Percentiles rank a stretch among this genome's conserved stretches.
These are phyloP conservation scores for Brachystomella parvula DNA, from an alignment of 1,140 invertebrate species.

Conservation along the genomic window DNA sequence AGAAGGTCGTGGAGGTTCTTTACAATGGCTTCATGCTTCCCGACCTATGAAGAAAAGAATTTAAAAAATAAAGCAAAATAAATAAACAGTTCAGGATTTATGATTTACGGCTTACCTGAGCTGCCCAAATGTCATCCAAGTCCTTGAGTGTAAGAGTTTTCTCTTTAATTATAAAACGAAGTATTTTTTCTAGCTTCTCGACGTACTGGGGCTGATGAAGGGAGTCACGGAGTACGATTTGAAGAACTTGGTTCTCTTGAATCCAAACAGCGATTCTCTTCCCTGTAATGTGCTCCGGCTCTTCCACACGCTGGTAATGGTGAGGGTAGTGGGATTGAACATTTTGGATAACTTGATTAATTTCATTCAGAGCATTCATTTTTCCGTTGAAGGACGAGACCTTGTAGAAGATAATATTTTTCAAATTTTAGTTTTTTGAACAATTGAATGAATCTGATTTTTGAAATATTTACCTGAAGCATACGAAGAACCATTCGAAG, in stretches of 20 bases:
- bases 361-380: constrained; percentile 98
- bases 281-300: constrained; percentile 89
- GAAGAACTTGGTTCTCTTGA: constrained; percentile 88
- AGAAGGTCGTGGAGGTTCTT: constrained; percentile 95
- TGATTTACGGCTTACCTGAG: constrained; percentile 53
- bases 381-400: constrained; percentile 97
- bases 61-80: constrained; percentile 9
- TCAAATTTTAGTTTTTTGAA: constrained; percentile 1
- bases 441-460: not conserved
- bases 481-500: constrained; percentile 86
- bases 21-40: constrained; percentile 90
- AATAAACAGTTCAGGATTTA: constrained; percentile 12
- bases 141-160: constrained; percentile 81
- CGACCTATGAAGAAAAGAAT: constrained; percentile 47
- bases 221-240: constrained; percentile 90
- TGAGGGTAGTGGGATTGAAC: constrained; percentile 73
- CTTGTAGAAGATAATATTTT: constrained; percentile 44
- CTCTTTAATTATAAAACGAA: constrained; percentile 93
- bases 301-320: constrained; percentile 55
- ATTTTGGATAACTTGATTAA: constrained; percentile 91
- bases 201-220: constrained; percentile 97
- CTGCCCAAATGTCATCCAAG: constrained; percentile 90
- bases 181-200: constrained; percentile 94
- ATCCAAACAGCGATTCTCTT: constrained; percentile 95
- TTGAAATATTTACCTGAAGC: constrained; percentile 25